Percentiles rank a stretch among this genome's conserved stretches.
phyloP scores from a whole-genome alignment of 2,888 invertebrate species.

The Morpho helenor region DNA sequence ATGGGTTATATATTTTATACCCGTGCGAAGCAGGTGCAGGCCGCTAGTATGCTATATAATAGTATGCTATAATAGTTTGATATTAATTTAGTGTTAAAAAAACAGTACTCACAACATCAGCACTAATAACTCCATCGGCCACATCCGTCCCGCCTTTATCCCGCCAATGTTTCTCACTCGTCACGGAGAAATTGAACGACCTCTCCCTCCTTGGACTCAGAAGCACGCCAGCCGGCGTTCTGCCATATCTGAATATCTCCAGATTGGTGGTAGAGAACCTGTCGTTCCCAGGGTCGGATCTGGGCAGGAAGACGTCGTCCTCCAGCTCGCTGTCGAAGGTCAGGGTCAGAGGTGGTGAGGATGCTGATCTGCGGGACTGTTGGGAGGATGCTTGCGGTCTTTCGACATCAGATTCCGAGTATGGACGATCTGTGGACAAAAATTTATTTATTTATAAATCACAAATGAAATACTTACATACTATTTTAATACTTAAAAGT shows the following conservation, averaged over 20 bases:
- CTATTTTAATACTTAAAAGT: neutral
- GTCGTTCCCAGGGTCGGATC: constrained; percentile 59
- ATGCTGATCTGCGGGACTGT: constrained; percentile 58
- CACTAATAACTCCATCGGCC: constrained; percentile 51
- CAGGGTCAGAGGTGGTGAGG: constrained; percentile 58
- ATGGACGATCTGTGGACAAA: constrained; percentile 59
- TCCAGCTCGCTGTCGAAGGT: constrained; percentile 64
- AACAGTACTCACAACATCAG: constrained; percentile 56
- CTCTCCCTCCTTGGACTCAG: constrained; percentile 64
- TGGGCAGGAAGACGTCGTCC: constrained; percentile 70
- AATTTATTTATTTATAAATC: neutral
- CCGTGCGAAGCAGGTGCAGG: too few relatives aligned
- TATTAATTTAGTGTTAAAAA: too few relatives aligned
- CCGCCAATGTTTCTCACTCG: constrained; percentile 69
- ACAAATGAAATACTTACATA: neutral
- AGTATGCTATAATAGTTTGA: too few relatives aligned
- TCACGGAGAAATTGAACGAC: constrained; percentile 62
- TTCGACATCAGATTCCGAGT: constrained; percentile 63
- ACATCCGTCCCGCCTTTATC: constrained; percentile 72
- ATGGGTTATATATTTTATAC: too few relatives aligned
- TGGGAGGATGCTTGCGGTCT: constrained; percentile 41
- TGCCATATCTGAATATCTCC: constrained; percentile 64
- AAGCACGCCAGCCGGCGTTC: constrained; percentile 65
- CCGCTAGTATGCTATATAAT: too few relatives aligned
- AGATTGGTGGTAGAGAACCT: constrained; percentile 59